Evolutionary conservation across 2,888 invertebrate species (phyloP), one percentile per base, ranked within the genome.

Genomic region (Ectemnius lituratus): DNA sequence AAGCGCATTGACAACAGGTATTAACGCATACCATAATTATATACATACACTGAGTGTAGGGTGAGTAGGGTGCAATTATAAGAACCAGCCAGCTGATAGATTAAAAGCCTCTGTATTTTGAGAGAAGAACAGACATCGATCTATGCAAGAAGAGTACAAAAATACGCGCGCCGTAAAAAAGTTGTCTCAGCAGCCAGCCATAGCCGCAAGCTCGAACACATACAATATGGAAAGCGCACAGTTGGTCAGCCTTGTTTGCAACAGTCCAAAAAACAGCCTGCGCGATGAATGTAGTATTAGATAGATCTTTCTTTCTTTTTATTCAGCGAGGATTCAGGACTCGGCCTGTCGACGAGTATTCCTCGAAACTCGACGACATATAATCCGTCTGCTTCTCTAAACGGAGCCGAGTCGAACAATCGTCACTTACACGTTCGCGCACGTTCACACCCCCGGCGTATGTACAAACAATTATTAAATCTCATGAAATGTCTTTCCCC

Each of bases 291-390:
- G 11, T 37, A 8, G 8, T 37, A 37, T 5, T 2, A 23, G 23
- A 3, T 23, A 23, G 23, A n/a, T n/a, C n/a, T 20, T 20, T 20
- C 2, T 20, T 20, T 23, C 23, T 23, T 3, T 23, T 23, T 23
- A 2, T 6, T 11, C 37, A 11, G 37, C 37, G 49, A 67, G 62
- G 67, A 56, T 62, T 69, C 65, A 69, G 71, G 72, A 79, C 69
- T 69, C 66, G 79, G 80, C 83, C 83, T 83, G 81, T 84, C 84
- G 85, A 83, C 83, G 80, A 71, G 75, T 75, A 59, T 63, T 70
- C 67, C 66, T 23, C 57, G 49, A 64, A 64, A 68, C 72, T 66
- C 70, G 66, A 66, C 64, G 73, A 68, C 16, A 37, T 37, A 75
- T 61, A n/a, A n/a, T 71, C 60, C 69, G 37, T 65, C 20, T 57